Conservation (phyloP, 1,140 invertebrate species). For the Formica exsecta region DNA sequence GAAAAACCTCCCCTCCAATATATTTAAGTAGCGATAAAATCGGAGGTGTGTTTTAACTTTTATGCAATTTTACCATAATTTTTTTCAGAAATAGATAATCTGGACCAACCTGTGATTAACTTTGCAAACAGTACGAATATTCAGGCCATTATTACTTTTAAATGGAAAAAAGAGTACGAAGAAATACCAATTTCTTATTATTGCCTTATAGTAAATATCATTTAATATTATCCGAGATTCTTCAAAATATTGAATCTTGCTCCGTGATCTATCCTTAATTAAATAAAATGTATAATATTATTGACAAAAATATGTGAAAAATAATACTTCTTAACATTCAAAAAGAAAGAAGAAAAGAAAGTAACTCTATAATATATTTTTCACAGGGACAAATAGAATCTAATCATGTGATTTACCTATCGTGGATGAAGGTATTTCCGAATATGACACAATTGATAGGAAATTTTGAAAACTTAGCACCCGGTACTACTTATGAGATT, state of each 20-base stretch:
- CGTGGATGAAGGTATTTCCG: neutral
- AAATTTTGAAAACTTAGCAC: neutral
- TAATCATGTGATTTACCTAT: neutral
- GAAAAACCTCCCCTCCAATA: no score
- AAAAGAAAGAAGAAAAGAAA: neutral
- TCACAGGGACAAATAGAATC: neutral
- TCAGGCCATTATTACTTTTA: neutral
- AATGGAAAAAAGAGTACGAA: slow-evolving; percentile 40
- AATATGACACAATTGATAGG: slow-evolving; percentile 18
- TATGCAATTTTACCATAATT: neutral
- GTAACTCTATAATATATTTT: neutral
- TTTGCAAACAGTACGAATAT: slow-evolving; percentile 50
- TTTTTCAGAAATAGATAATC: slow-evolving; percentile 31
- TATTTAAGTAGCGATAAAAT: no score
- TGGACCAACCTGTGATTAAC: neutral
- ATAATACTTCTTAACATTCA: neutral
- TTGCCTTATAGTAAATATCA: slow-evolving; percentile 36
- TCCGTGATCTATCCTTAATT: neutral
- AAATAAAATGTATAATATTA: neutral
- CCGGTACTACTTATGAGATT: neutral
- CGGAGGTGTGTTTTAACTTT: no score
- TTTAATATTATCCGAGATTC: neutral
- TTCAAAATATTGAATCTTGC: neutral
- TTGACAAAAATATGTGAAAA: neutral
- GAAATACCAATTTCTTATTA: neutral